phyloP scores from a whole-genome alignment of 2,113 vertebrate genomes.

The Rhadina sibilatrix region DNA sequence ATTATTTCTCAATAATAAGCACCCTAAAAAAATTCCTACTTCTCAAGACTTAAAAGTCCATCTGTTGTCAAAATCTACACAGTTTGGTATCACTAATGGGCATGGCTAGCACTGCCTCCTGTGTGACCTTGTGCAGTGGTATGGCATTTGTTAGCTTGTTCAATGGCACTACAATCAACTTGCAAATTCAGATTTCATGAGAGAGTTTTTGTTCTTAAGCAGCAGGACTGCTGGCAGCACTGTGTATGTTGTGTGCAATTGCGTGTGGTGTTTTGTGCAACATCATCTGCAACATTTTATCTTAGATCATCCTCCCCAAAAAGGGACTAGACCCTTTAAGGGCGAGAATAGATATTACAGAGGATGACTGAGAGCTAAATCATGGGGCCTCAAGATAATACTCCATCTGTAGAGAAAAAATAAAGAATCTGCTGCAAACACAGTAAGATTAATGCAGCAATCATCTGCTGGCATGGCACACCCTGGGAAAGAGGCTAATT shows the following conservation, averaged over 20 bases:
- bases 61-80: not conserved
- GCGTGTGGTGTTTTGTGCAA: not conserved
- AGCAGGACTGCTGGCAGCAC: not conserved
- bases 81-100: not conserved
- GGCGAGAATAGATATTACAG: not conserved
- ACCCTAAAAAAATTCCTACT: not conserved
- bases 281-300: constrained; percentile 2
- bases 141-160: not conserved
- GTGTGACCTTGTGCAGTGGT: not conserved
- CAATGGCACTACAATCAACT: not conserved
- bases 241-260: not conserved
- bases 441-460: not conserved
- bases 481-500: constrained; percentile 22
- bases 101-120: not conserved
- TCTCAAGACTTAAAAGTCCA: not conserved
- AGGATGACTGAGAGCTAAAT: not conserved
- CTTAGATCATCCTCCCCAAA: not conserved
- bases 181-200: not conserved
- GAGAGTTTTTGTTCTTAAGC: not conserved
- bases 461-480: not conserved
- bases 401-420: not conserved
- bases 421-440: not conserved
- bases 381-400: not conserved
- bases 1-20: not conserved
- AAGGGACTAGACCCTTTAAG: not conserved